These are phyloP conservation scores for Polydrusus tereticollis DNA, from an alignment of 2,888 invertebrate genomes.

Conservation along the genomic window DNA sequence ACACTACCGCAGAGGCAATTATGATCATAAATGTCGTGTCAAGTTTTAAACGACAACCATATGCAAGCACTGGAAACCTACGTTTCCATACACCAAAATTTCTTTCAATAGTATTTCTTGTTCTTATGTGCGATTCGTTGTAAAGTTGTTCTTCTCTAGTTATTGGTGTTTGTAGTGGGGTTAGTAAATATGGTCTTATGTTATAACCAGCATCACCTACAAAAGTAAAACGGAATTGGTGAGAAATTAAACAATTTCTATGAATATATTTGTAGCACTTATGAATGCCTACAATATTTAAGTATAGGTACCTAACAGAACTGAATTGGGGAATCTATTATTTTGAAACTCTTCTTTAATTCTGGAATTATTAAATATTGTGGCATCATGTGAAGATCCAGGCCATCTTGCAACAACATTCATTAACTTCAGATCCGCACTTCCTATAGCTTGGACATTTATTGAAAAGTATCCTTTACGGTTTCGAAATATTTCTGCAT, in stretches of 20 bases:
- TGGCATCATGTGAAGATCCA: not conserved
- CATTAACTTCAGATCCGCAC: not conserved
- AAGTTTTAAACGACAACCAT: slow-evolving; percentile 15
- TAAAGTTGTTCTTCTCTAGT: too few species aligned
- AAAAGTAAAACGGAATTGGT: not conserved
- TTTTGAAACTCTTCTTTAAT: not conserved
- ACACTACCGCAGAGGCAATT: slow-evolving; percentile 19
- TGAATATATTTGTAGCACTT: too few species aligned
- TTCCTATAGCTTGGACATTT: slow-evolving; percentile 4
- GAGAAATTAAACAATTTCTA: too few species aligned
- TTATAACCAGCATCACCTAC: not conserved
- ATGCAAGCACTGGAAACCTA: slow-evolving; percentile 14
- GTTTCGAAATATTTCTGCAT: slow-evolving; percentile 14
- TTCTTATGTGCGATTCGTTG: too few species aligned
- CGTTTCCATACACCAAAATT: not conserved
- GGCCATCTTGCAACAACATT: not conserved
- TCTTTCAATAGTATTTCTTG: not conserved
- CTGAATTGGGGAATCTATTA: slow-evolving; percentile 3
- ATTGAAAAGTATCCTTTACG: slow-evolving; percentile 12
- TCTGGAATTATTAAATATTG: not conserved
- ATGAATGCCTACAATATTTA: too few species aligned
- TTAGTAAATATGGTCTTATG: too few species aligned
- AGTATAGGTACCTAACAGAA: slow-evolving; percentile 1
- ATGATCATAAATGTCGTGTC: slow-evolving; percentile 6
- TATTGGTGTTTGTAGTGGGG: too few species aligned